These are phyloP conservation scores for Cuculus canorus DNA, from an alignment of 2,797 vertebrate genomes.

Conservation along the genomic window DNA sequence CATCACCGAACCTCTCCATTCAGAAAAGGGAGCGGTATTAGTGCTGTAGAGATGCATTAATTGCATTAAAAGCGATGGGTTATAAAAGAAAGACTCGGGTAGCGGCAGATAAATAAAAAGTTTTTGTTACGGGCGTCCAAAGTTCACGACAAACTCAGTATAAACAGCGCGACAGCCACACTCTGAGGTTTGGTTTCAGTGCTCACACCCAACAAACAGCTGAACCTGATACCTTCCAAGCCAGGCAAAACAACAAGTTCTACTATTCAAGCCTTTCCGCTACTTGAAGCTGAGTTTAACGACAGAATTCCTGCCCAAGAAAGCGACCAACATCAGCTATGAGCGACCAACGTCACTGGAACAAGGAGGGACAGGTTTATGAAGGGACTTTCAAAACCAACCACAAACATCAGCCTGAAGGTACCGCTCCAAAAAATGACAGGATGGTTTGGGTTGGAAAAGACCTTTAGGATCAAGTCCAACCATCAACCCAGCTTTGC, in stretches of 20 bases:
- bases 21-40: not conserved
- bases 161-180: not conserved
- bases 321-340: not conserved
- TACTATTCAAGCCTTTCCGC: not conserved
- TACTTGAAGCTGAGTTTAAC: not conserved
- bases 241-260: not conserved
- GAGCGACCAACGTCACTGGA: not conserved
- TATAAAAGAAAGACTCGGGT: not conserved
- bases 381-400: not conserved
- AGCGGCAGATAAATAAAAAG: not conserved
- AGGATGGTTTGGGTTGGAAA: too few relatives aligned
- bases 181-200: not conserved
- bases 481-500: too few relatives aligned
- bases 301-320: not conserved
- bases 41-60: accelerated
- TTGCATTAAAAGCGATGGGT: accelerated
- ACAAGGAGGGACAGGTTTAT: not conserved
- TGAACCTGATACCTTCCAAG: not conserved
- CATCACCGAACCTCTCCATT: not conserved
- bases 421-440: not conserved
- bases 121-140: not conserved
- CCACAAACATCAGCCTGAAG: too few relatives aligned
- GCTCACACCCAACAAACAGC: not conserved
- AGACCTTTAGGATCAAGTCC: too few relatives aligned
- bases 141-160: accelerated